A percentile compares a stretch with the other conserved stretches of the same genome.
phyloP scores from a whole-genome alignment of 2,888 invertebrate species.

The Sipha maydis region DNA sequence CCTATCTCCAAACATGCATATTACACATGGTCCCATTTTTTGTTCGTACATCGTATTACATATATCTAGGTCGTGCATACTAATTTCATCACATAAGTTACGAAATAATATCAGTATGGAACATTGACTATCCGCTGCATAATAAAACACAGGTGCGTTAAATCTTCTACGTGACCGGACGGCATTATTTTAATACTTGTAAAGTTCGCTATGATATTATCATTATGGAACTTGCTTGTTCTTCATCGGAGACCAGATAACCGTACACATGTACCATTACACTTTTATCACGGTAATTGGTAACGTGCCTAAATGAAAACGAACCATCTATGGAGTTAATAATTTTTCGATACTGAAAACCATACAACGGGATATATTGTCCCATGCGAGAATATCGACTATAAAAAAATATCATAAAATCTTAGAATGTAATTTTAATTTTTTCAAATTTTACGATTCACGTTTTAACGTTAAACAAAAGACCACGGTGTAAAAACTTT shows the following conservation, averaged over 20 bases:
- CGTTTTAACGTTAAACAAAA: too few species aligned
- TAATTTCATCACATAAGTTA: not conserved
- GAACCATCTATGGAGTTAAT: not conserved
- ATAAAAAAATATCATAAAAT: too few species aligned
- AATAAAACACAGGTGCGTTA: conserved; percentile 24
- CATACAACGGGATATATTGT: not conserved
- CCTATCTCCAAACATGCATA: too few species aligned
- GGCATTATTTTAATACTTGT: not conserved
- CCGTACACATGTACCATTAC: not conserved
- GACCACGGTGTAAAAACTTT: too few species aligned
- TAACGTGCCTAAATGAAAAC: not conserved
- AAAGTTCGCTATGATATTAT: not conserved
- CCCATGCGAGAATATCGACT: too few species aligned
- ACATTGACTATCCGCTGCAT: not conserved
- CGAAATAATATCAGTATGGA: not conserved
- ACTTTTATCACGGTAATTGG: not conserved
- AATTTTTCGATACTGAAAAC: not conserved
- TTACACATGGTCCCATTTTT: too few species aligned
- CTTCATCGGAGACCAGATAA: not conserved
- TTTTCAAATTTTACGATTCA: too few species aligned
- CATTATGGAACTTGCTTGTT: not conserved
- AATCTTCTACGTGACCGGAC: not conserved
- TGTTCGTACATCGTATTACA: too few species aligned
- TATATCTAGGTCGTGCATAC: not conserved
- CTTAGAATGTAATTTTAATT: too few species aligned